A percentile compares a stretch with the other conserved stretches of the same genome.
phyloP scores from a whole-genome alignment of 2,113 vertebrate species.

The Syrrhaptes paradoxus region DNA sequence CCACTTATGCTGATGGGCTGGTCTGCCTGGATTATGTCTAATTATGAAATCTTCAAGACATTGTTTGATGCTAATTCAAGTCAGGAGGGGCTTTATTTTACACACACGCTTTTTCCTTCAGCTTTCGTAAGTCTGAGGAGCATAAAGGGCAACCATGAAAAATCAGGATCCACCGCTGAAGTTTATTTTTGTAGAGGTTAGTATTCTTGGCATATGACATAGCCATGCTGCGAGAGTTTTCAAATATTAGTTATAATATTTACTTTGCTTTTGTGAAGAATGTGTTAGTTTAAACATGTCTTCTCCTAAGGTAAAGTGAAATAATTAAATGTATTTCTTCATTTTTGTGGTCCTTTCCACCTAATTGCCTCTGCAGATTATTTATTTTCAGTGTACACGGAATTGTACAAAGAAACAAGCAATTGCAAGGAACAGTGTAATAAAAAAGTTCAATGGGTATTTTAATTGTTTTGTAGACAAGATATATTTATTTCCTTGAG shows the following conservation, averaged over 20 bases:
- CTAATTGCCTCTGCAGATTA: neutral
- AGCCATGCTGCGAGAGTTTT: neutral
- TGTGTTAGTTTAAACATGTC: slow-evolving; percentile 29
- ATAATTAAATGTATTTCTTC: slow-evolving; percentile 1
- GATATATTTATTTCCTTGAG: neutral
- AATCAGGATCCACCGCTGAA: neutral
- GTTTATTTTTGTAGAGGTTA: slow-evolving; percentile 55
- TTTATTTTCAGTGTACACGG: neutral
- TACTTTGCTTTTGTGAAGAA: slow-evolving; percentile 43
- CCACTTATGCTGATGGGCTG: neutral
- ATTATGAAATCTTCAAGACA: neutral
- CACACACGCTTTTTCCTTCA: neutral
- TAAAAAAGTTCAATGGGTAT: neutral
- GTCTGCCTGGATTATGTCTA: neutral
- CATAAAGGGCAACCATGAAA: neutral
- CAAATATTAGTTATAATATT: slow-evolving; percentile 44
- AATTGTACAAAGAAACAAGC: neutral
- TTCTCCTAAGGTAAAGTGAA: slow-evolving; percentile 26
- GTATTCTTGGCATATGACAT: slow-evolving; percentile 17
- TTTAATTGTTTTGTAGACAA: neutral
- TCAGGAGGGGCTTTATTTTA: neutral
- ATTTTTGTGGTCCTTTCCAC: slow-evolving; percentile 14
- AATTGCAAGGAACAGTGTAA: neutral
- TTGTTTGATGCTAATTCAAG: neutral
- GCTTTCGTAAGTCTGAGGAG: neutral